Base-by-base conservation (phyloP, 2,113 vertebrate species). In the Rousettus leschenaultii region DNA sequence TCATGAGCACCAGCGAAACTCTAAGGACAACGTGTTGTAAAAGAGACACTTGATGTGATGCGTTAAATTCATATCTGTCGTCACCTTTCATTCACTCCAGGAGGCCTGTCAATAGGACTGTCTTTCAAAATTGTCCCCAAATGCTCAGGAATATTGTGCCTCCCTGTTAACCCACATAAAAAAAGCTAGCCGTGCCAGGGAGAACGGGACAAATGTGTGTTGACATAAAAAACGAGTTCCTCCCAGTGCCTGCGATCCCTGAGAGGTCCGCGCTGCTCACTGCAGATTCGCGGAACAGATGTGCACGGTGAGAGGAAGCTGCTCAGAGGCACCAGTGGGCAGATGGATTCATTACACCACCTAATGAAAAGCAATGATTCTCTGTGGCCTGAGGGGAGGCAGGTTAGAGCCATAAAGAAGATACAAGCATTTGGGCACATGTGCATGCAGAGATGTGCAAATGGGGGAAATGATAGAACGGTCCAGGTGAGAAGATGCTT, bases 311-410 rank as follows among this genome's bases (percentile, higher is more conserved):
- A 98, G 66, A 43, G 45, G 86, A 38, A 35, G 65, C 65, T 45
- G 90, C 82, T 89, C 26, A 1, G 82, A 84, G 91, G 93, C 48
- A 18, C 80, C 19, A 3, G 28, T 6, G 71, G 80, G 85, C 92
- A 95, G 85, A 90, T 95, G 95, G 94, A 75, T 84, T 95, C 93
- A 94, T 97, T 91, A 88, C 24, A 75, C 73, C 53, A 33, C 51
- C 90, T 90, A 77, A 93, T 87, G 92, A 66, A 95, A 95, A 92
- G 94, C 80, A 83, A 38, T 43, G 90, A 79, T 78, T 91, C 45
- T 0, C 88, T 61, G 53, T 59, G 85, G 78, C 94, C 94, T 21
- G 77, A 74, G 77, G 97, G 92, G 75, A 94, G 77, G 77, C 77
- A 79, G 88, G 73, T 63, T 74, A 74, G 78, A 94, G 86, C 48